Evolutionary conservation across 2,113 vertebrate species (phyloP).

Genomic region (Mastomys natalensis): DNA sequence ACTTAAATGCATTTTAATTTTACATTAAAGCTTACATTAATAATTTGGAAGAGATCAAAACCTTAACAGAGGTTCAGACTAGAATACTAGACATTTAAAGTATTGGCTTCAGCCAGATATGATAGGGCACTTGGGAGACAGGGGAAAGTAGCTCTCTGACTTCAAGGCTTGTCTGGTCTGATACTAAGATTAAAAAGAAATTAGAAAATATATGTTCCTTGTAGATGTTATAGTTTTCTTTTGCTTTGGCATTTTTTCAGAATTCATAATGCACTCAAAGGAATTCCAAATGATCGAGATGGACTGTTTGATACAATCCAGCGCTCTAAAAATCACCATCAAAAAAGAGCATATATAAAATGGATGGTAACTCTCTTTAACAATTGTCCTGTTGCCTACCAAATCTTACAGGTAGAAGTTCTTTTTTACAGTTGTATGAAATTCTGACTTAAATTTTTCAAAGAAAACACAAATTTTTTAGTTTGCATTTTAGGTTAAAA

Average conservation of each 20-base stretch:
- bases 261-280: conserved; percentile 99
- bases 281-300: conserved; percentile 97
- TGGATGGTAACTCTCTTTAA: conserved; percentile 99
- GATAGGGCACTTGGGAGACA: background rate
- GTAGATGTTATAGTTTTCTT: conserved; percentile 7
- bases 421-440: no score
- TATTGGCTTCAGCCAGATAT: background rate
- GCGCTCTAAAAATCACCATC: conserved; percentile 99
- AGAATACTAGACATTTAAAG: background rate
- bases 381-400: conserved; percentile 98
- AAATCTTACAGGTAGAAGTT: conserved; percentile 95
- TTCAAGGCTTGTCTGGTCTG: background rate
- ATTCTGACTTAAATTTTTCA: no score
- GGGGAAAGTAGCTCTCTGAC: background rate
- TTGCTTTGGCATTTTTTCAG: conserved; percentile 82
- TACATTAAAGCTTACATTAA: background rate
- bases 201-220: background rate
- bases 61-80: background rate
- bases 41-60: background rate
- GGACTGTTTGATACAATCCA: conserved; percentile 99
- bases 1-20: background rate
- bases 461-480: conserved; percentile 14
- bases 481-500: conserved; percentile 27
- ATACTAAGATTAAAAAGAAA: background rate
- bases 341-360: conserved; percentile 99